Base-by-base conservation (phyloP, 2,888 invertebrate species). In the Steinernema hermaphroditum region DNA sequence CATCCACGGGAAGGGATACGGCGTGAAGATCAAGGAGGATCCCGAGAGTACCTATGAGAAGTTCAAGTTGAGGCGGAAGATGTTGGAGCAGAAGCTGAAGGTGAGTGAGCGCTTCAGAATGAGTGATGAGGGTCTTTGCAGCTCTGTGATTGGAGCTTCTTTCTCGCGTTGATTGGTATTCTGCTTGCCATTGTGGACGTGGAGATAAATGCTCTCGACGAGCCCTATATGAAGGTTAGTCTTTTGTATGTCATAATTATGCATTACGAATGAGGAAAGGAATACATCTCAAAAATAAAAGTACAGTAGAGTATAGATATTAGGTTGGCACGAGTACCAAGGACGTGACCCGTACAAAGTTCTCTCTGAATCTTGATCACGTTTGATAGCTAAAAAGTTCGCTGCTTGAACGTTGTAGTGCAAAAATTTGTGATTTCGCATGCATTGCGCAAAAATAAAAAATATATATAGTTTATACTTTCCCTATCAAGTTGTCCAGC, bases 121-220 rank as follows among this genome's bases (percentile, higher is more conserved):
- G 50, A 12, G 19, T 49, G 22, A 29, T n/a, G n/a, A 24, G 9
- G 27, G 43, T n/a, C 41, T 46, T 70, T 79, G 74, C 57, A 81
- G 78, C 73, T 83, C 1, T 83, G 80, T 62, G 81, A 83, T 54
- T 78, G 76, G 74, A 77, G 77, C 12, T 72, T 83, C 9, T 54
- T 77, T 37, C 50, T 83, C 16, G 79, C 83, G 14, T 37, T 83
- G 9, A 32, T 75, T 37, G 83, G 84, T 16, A 73, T 84, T 14
- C 70, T 77, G 4, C 74, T 84, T 8, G 81, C 81, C 14, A 80
- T 84, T 70, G 49, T 82, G 2, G 83, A 84, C 70, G 77, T 81
- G 14, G 84, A 84, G 73, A 71, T 84, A 37, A 74, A 73, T n/a
- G 80, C 80, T 0, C 29, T 69, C 16, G 50, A 44, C 12, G 75